Evolutionary conservation across 2,113 vertebrate species (phyloP).

Genomic region (Trogon surrucura): DNA sequence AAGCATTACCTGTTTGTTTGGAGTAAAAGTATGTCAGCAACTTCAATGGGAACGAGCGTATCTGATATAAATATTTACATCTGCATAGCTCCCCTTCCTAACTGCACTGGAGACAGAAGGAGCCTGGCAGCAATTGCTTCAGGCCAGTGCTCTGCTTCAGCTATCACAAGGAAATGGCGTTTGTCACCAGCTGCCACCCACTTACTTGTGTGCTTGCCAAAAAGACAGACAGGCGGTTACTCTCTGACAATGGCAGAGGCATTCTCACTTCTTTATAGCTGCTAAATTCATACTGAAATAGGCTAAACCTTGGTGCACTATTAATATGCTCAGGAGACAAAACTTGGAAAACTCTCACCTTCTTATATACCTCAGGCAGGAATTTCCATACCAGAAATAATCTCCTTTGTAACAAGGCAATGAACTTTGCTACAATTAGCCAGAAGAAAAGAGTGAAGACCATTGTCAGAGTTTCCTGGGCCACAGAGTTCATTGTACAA

Average conservation of each 20-base stretch:
- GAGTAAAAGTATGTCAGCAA: background rate
- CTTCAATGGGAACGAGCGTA: background rate
- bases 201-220: background rate
- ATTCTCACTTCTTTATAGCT: background rate
- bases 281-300: background rate
- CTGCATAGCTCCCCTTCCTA: background rate
- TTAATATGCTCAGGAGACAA: background rate
- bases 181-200: conserved; percentile 41
- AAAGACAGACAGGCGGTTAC: background rate
- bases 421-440: conserved; percentile 20
- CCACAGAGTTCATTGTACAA: background rate
- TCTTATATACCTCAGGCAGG: background rate
- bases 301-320: background rate
- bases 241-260: background rate
- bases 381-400: conserved; percentile 24
- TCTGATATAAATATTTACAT: background rate
- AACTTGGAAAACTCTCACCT: conserved; percentile 18
- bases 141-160: conserved; percentile 1
- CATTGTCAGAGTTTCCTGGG: background rate
- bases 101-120: background rate
- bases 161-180: background rate
- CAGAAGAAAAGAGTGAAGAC: background rate
- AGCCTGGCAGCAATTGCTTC: background rate
- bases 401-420: background rate
- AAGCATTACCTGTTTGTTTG: background rate